phyloP scores from a whole-genome alignment of 2,888 invertebrate species.

The Abrostola triplasia region DNA sequence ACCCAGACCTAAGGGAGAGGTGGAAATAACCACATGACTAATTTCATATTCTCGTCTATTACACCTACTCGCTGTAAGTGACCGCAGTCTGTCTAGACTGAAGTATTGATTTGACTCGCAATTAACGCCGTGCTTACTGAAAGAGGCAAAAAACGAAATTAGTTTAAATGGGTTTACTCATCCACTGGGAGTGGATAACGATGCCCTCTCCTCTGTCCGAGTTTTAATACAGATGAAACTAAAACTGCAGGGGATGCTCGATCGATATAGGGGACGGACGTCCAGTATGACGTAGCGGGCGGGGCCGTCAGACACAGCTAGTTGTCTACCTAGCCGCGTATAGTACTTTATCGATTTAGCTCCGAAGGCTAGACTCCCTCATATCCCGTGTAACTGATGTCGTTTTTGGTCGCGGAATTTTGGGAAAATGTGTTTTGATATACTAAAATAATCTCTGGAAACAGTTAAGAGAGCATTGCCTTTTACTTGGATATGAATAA shows the following conservation, averaged over 20 bases:
- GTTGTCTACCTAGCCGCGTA: slow-evolving; percentile 1
- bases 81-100: slow-evolving; percentile 51
- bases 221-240: slow-evolving; percentile 17
- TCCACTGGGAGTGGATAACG: slow-evolving; percentile 33
- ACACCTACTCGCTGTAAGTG: not conserved
- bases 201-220: slow-evolving; percentile 47
- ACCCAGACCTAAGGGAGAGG: slow-evolving; percentile 2
- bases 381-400: not conserved
- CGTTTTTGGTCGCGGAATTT: not conserved
- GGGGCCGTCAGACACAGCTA: slow-evolving; percentile 18
- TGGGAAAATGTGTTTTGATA: not conserved
- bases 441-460: slow-evolving; percentile 14
- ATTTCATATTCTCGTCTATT: not conserved
- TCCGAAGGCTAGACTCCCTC: slow-evolving; percentile 6
- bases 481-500: not conserved
- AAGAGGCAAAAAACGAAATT: slow-evolving; percentile 35
- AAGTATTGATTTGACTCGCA: slow-evolving; percentile 44
- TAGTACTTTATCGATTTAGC: slow-evolving; percentile 12
- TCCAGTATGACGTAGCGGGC: slow-evolving; percentile 20
- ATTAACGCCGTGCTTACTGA: slow-evolving; percentile 44
- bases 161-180: slow-evolving; percentile 52
- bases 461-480: slow-evolving; percentile 25
- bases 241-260: slow-evolving; percentile 6
- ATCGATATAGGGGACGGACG: slow-evolving; percentile 8
- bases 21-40: not conserved